A percentile compares a stretch with the other conserved stretches of the same genome.
Evolutionary conservation across 2,797 vertebrate genomes (phyloP).

Genomic region (Eulemur rubriventer): DNA sequence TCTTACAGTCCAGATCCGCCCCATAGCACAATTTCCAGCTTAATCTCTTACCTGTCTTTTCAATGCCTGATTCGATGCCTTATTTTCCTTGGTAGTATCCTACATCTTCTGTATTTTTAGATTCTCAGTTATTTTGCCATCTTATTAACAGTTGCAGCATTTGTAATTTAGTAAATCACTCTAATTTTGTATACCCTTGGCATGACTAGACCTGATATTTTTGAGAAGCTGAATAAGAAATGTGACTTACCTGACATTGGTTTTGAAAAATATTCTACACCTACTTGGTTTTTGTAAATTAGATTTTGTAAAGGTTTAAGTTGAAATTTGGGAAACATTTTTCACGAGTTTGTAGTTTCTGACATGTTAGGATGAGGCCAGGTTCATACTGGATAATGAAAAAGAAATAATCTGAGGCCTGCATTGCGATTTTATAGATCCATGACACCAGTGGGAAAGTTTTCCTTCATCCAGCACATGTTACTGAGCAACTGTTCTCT

Average conservation of each 20-base stretch:
- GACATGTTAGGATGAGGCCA: neutral
- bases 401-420: neutral
- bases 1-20: too few relatives aligned
- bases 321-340: neutral
- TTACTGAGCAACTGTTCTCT: neutral
- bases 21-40: neutral
- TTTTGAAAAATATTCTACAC: neutral
- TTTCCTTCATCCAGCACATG: neutral
- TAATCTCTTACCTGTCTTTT: neutral
- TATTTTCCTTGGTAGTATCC: neutral
- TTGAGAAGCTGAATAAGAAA: slow-evolving; percentile 2
- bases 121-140: neutral
- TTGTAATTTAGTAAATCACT: neutral
- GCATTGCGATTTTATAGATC: neutral
- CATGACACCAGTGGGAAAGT: neutral
- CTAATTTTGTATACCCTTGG: neutral
- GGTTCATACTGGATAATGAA: neutral
- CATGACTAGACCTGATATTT: neutral
- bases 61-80: neutral
- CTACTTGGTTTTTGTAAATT: neutral
- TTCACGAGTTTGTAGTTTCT: neutral
- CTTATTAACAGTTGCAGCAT: neutral
- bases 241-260: neutral
- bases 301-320: neutral
- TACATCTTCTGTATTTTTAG: neutral